Conservation (phyloP, 2,797 vertebrate species). For the Syndactyla subalaris region DNA sequence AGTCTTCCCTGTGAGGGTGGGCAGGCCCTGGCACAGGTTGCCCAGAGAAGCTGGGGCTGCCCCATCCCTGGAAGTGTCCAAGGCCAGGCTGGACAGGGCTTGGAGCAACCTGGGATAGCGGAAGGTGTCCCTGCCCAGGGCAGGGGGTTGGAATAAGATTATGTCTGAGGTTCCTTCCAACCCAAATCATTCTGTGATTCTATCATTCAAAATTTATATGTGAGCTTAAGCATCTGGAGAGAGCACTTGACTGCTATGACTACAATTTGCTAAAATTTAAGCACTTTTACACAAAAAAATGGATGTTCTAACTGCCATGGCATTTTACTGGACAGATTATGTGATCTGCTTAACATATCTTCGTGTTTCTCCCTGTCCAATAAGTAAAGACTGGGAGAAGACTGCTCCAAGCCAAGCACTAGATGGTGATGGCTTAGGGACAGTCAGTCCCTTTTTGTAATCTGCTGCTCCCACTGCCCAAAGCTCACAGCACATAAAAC, state of each 20-base stretch:
- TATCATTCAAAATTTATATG: not conserved
- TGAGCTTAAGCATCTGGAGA: not conserved
- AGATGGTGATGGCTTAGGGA: not conserved
- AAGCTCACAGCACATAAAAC: not conserved
- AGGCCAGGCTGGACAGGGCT: rapidly evolving
- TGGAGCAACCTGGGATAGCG: not conserved
- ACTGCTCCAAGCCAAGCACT: not conserved
- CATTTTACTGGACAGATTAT: not conserved
- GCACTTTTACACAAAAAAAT: not conserved
- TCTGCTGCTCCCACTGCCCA: not conserved
- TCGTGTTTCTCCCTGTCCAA: not conserved
- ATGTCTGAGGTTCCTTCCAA: not conserved
- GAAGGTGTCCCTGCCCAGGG: not conserved
- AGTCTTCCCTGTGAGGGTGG: not conserved
- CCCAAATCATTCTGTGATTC: not conserved
- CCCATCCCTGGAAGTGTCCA: not conserved
- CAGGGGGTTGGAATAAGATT: not conserved
- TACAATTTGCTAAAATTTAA: not conserved
- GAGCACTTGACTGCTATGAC: not conserved
- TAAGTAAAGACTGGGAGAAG: not conserved
- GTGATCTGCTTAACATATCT: not conserved
- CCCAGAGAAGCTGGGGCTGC: not conserved
- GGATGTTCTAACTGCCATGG: rapidly evolving
- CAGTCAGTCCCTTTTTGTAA: not conserved
- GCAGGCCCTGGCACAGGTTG: too few species aligned